These are phyloP conservation scores for Ashinkailepas kermadecensis DNA, from an alignment of 2,888 invertebrate genomes.

Conservation along the genomic window DNA sequence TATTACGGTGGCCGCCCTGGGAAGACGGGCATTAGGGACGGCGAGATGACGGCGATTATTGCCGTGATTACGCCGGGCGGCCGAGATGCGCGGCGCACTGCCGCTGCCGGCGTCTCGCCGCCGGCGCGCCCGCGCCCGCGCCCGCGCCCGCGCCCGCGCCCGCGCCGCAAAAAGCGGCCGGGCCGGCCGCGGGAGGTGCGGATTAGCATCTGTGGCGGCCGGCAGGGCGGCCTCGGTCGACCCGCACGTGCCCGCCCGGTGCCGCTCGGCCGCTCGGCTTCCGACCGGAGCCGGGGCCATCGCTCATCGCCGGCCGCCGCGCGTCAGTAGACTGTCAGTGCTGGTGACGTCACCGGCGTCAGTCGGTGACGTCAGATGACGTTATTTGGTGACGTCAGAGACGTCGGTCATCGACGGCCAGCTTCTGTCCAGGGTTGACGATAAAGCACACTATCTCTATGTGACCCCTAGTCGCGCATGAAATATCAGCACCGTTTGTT, in stretches of 20 bases:
- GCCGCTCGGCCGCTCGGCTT: not conserved
- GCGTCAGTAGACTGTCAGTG: too few relatives aligned
- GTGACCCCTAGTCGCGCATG: too few relatives aligned
- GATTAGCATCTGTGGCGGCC: not conserved
- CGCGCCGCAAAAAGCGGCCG: not conserved
- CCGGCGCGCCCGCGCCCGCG: not conserved
- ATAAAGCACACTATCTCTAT: too few relatives aligned
- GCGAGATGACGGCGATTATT: constrained; percentile 2
- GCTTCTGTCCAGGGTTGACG: too few relatives aligned
- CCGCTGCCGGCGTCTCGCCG: constrained; percentile 2
- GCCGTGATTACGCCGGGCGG: not conserved
- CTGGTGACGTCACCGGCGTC: too few relatives aligned
- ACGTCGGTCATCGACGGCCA: too few relatives aligned
- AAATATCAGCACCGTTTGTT: too few relatives aligned
- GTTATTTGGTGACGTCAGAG: too few relatives aligned
- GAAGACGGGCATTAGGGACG: not conserved
- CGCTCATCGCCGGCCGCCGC: not conserved
- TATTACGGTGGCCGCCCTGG: constrained; percentile 2
- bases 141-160: not conserved
- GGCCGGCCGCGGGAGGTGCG: not conserved
- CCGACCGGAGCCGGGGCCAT: not conserved
- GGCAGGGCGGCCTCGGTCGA: not conserved
- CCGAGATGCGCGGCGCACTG: not conserved
- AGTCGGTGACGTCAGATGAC: too few relatives aligned
- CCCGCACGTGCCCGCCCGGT: not conserved